These are phyloP conservation scores for Dendrophyllia cribrosa DNA, from an alignment of 64 coral and sea anemone genomes.

Conservation along the genomic window DNA sequence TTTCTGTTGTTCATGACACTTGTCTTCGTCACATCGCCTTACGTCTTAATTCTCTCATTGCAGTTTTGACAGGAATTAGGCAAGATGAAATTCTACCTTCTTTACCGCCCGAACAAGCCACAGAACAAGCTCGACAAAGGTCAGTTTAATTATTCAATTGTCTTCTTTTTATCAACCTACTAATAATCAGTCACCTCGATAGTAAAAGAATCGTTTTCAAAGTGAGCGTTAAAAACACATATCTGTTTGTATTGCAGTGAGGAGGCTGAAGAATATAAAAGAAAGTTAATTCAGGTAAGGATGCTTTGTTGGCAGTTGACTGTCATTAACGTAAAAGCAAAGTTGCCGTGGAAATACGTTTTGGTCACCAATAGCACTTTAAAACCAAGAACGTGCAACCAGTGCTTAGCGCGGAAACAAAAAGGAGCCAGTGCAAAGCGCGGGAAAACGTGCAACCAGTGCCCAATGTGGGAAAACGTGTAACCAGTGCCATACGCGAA, in stretches of 20 bases:
- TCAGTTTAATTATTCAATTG: not conserved
- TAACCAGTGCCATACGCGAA: not conserved
- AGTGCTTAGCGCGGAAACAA: not conserved
- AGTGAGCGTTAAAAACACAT: no score
- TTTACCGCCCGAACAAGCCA: constrained; percentile 57
- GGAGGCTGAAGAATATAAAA: constrained; percentile 87
- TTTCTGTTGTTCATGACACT: no score
- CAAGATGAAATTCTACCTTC: constrained; percentile 82
- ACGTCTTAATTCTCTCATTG: no score
- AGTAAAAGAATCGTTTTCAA: no score
- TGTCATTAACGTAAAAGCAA: no score
- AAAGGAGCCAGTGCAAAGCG: not conserved
- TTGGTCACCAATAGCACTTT: no score
- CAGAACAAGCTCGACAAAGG: constrained; percentile 48
- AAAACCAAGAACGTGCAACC: not conserved
- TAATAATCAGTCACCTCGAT: no score
- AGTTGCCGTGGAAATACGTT: no score
- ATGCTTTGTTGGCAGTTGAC: not conserved
- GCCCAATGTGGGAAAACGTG: not conserved
- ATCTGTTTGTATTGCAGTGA: constrained; percentile 7
- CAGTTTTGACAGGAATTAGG: constrained; percentile 76
- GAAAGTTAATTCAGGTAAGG: constrained; percentile 95
- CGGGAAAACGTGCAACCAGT: not conserved
- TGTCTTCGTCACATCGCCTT: no score
- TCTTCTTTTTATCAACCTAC: no score